Base-by-base conservation (phyloP, 2,888 invertebrate species). In the Microchrysa polita region DNA sequence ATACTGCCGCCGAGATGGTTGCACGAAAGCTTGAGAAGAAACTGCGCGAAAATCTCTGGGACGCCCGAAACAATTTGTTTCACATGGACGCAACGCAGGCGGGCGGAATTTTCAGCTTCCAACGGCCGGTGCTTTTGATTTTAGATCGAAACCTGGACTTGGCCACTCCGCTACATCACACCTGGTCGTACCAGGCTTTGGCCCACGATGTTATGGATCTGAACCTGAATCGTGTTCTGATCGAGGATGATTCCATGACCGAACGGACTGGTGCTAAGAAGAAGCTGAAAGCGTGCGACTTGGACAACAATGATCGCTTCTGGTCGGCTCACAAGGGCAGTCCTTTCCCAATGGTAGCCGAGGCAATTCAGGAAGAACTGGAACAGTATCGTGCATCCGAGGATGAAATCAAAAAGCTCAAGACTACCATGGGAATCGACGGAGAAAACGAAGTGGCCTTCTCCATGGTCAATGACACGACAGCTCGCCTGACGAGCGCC, bases 101-200 rank as follows among this genome's bases (percentile, higher is more conserved):
- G 0, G 87, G 88, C 16, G 92, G 93, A 0, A 88, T 90, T 72
- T 91, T 90, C 80, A 94, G 95, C 83, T 97, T 97, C 83, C 97
- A 97, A 80, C 87, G 98, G 63, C 98, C 98, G 0, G 88, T 99
- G 79, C 86, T 99, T 42, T 92, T 99, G 77, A 86, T 99, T 75
- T 86, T 98, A 73, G 98, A 99, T 84, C 89, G 98, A 75, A 97
- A 95, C 84, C 88, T 97, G 77, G 98, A 98, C 84, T 91, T 99
- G 90, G 97, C 98, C 1, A 99, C 98, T 55, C 97, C 97, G 23
- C 86, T 99, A 75, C 98, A 98, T 87, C 99, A 99, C 84, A 98
- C 99, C 0, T 99, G 99, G 99, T 99, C 98, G 0, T 99, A 99
- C 84, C 99, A 99, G 85, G 98, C 99, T 0, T 86, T 99, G 72